phyloP scores from a whole-genome alignment of 2,888 invertebrate species.

The Lottia scabra region DNA sequence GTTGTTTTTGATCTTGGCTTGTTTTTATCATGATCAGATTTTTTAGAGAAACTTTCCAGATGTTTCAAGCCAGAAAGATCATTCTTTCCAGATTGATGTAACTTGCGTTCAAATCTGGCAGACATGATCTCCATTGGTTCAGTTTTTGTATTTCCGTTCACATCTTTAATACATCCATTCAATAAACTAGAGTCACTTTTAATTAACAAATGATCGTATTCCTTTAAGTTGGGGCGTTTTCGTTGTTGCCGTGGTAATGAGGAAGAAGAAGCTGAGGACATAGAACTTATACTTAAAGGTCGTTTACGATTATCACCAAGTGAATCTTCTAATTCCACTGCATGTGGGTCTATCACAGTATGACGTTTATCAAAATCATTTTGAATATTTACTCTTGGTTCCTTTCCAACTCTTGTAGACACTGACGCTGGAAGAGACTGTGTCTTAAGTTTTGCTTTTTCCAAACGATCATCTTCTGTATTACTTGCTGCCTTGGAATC shows the following conservation, averaged over 20 bases:
- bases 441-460: conserved; percentile 31
- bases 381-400: not conserved
- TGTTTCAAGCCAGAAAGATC: conserved; percentile 2
- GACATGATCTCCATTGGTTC: conserved; percentile 8
- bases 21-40: not conserved
- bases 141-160: conserved; percentile 9
- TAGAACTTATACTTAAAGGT: conserved; percentile 67
- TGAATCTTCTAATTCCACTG: not conserved
- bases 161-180: conserved; percentile 6
- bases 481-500: conserved; percentile 50
- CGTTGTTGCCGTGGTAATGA: conserved; percentile 57
- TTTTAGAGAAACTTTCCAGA: not conserved
- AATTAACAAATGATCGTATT: conserved; percentile 21
- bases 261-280: conserved; percentile 65
- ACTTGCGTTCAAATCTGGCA: not conserved
- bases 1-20: not conserved
- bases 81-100: not conserved
- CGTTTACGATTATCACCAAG: conserved; percentile 66
- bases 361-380: conserved; percentile 9
- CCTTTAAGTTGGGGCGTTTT: conserved; percentile 53
- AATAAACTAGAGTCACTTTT: conserved; percentile 2
- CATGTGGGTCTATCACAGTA: not conserved
- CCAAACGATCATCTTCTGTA: conserved; percentile 28
- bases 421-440: conserved; percentile 22
- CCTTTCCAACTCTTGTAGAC: conserved; percentile 29